Evolutionary conservation across 2,797 vertebrate genomes (phyloP).

Genomic region (Morus bassanus): DNA sequence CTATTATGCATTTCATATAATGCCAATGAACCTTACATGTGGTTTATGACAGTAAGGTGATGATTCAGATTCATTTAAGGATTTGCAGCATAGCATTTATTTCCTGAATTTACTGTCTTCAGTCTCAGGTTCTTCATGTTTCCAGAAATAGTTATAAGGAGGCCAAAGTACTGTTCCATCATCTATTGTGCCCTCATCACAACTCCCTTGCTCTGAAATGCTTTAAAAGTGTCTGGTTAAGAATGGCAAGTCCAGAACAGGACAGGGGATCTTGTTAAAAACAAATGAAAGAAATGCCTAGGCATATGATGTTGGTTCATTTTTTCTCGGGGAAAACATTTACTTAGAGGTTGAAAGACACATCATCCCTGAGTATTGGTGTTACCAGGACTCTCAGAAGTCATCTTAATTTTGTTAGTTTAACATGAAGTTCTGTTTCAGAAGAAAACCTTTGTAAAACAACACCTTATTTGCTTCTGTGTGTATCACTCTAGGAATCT

Average conservation of each 20-base stretch:
- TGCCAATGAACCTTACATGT: background rate
- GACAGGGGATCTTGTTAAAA: background rate
- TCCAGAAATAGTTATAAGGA: background rate
- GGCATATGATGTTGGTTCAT: background rate
- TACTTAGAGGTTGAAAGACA: background rate
- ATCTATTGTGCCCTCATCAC: background rate
- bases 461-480: background rate
- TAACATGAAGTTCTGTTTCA: background rate
- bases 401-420: background rate
- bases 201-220: background rate
- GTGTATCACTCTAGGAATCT: background rate
- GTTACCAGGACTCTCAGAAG: background rate
- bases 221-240: background rate
- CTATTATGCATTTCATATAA: background rate
- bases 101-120: background rate
- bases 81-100: background rate
- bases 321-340: background rate
- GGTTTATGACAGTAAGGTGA: background rate
- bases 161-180: background rate
- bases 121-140: background rate
- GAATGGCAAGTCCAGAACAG: background rate
- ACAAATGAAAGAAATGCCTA: background rate
- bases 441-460: background rate
- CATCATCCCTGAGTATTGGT: background rate
- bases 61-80: background rate